Conservation (phyloP, 92 coral and sea anemone genomes). For the Phymanthus crucifer region DNA sequence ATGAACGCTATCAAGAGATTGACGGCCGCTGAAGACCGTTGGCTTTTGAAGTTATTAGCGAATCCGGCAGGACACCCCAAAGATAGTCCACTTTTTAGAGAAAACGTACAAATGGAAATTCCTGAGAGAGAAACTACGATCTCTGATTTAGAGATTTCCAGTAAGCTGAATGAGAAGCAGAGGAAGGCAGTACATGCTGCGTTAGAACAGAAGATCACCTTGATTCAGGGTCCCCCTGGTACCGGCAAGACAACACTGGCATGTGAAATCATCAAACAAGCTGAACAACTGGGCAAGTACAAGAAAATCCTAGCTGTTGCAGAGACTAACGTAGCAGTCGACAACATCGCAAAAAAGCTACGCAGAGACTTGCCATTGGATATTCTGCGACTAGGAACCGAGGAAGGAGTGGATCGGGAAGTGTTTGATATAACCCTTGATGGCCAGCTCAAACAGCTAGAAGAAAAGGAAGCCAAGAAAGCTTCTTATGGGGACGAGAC, state of each 20-base stretch:
- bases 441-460: conserved; percentile 12
- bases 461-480: conserved; percentile 17
- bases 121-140: background rate
- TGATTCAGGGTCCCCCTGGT: conserved; percentile 93
- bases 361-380: conserved; percentile 19
- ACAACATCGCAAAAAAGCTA: conserved; percentile 70
- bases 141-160: background rate
- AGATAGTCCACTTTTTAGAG: background rate
- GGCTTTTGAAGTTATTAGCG: background rate
- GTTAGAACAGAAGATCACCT: conserved; percentile 37
- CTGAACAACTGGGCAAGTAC: conserved; percentile 34
- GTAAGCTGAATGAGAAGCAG: conserved; percentile 3
- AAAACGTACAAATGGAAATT: background rate
- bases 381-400: conserved; percentile 14
- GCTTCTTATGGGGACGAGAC: conserved; percentile 32
- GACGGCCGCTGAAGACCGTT: background rate
- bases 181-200: conserved; percentile 14
- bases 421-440: conserved; percentile 19
- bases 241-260: conserved; percentile 86
- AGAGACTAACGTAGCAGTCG: conserved; percentile 93
- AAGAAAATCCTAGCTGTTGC: conserved; percentile 68
- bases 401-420: conserved; percentile 16
- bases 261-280: conserved; percentile 68
- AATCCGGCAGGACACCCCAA: background rate
- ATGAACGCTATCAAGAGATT: conserved; percentile 15